Evolutionary conservation across 2,888 invertebrate species (phyloP).

Genomic region (Platycheirus albimanus): DNA sequence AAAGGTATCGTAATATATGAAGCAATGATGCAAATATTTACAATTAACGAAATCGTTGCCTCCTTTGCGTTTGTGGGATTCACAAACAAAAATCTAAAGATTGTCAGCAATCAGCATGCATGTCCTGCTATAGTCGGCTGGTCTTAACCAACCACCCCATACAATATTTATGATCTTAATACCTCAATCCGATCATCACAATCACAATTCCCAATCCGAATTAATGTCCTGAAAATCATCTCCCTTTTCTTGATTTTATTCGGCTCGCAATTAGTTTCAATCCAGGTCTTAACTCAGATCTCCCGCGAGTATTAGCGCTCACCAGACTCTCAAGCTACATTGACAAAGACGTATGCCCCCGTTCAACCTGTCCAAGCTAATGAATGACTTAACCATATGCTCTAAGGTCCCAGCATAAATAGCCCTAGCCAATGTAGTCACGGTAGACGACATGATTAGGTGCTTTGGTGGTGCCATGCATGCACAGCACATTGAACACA

Average conservation of each 20-base stretch:
- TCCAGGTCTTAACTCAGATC: conserved; percentile 17
- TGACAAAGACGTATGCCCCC: conserved; percentile 58
- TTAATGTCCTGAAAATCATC: not conserved
- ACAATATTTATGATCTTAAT: too few relatives aligned
- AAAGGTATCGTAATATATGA: too few relatives aligned
- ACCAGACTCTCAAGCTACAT: conserved; percentile 7
- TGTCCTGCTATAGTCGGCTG: too few relatives aligned
- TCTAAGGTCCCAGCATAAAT: conserved; percentile 34
- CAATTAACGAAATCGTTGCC: too few relatives aligned
- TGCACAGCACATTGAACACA: conserved; percentile 9
- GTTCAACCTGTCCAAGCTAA: conserved; percentile 53
- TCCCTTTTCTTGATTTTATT: conserved; percentile 26
- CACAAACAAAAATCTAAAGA: too few relatives aligned
- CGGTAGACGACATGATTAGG: conserved; percentile 67
- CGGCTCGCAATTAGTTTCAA: conserved; percentile 44
- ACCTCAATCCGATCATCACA: not conserved
- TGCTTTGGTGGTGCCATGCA: conserved; percentile 43
- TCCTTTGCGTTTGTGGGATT: too few relatives aligned
- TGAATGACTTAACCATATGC: conserved; percentile 51
- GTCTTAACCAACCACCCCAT: too few relatives aligned
- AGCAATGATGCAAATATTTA: too few relatives aligned
- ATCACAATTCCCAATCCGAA: not conserved
- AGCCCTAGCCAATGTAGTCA: conserved; percentile 42
- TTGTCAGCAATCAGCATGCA: too few relatives aligned
- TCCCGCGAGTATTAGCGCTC: not conserved